phyloP scores from a whole-genome alignment of 1,140 invertebrate species.

The Camponotus floridanus region DNA sequence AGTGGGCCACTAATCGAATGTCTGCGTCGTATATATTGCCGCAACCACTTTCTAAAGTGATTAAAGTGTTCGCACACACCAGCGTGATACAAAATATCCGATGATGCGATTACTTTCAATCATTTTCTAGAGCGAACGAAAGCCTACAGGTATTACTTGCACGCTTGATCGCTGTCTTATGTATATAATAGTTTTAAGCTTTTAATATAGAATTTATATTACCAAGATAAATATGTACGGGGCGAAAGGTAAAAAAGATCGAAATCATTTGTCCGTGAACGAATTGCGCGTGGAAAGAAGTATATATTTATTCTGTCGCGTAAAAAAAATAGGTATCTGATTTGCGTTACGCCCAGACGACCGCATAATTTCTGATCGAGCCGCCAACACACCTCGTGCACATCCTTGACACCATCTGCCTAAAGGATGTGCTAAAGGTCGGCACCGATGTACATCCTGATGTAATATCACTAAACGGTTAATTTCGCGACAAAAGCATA shows the following conservation, averaged over 20 bases:
- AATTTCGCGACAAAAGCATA: conserved; percentile 37
- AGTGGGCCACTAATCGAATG: conserved; percentile 38
- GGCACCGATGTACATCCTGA: conserved; percentile 49
- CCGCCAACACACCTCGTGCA: conserved; percentile 62
- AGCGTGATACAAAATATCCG: conserved; percentile 48
- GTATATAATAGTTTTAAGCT: background rate
- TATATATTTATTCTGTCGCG: conserved; percentile 40
- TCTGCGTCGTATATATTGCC: background rate
- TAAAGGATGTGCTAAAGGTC: conserved; percentile 77
- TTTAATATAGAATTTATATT: background rate
- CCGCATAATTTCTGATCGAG: conserved; percentile 74
- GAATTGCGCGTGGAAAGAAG: conserved; percentile 22
- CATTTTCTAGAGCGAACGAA: conserved; percentile 14
- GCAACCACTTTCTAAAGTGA: conserved; percentile 82
- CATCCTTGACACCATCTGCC: conserved; percentile 76
- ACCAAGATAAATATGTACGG: background rate
- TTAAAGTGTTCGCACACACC: conserved; percentile 78
- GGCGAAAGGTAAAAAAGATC: conserved; percentile 42
- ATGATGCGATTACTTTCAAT: conserved; percentile 54
- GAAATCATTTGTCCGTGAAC: background rate
- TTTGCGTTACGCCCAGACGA: conserved; percentile 70
- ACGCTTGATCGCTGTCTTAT: background rate
- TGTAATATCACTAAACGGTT: conserved; percentile 52
- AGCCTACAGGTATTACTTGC: background rate
- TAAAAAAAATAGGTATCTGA: conserved; percentile 56